phyloP scores from a whole-genome alignment of 2,797 vertebrate species.

The Spondyliosoma cantharus region DNA sequence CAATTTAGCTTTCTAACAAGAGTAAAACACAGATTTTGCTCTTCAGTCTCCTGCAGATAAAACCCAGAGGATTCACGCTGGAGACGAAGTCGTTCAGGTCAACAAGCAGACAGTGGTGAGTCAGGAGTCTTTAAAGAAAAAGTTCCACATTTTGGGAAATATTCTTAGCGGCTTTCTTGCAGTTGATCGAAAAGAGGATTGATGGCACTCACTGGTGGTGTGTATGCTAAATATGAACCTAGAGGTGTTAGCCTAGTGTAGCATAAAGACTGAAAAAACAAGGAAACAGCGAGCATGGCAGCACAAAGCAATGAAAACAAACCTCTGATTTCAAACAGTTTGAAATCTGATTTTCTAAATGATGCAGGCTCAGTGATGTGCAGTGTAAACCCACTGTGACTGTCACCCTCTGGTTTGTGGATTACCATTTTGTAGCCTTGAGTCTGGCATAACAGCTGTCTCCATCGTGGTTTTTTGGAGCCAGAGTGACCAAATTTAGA shows the following conservation, averaged over 20 bases:
- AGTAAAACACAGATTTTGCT: background rate
- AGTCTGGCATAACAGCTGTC: too few species aligned
- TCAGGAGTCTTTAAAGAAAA: background rate
- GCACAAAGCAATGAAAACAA: too few species aligned
- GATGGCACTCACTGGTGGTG: rapidly evolving
- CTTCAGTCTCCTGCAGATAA: constrained; percentile 92
- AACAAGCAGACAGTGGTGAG: constrained; percentile 97
- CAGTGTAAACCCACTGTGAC: too few species aligned
- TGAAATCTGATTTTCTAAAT: too few species aligned
- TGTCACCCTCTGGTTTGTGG: too few species aligned
- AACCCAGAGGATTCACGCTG: constrained; percentile 94
- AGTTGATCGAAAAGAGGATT: too few species aligned
- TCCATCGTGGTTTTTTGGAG: too few species aligned
- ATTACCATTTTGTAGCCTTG: too few species aligned
- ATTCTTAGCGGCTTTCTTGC: too few species aligned
- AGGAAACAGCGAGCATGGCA: background rate
- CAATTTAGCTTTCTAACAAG: background rate
- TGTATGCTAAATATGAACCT: background rate
- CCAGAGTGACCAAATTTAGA: too few species aligned
- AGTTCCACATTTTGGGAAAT: background rate
- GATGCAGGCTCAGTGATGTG: too few species aligned
- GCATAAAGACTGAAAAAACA: background rate
- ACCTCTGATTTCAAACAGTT: too few species aligned
- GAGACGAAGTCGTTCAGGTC: constrained; percentile 96
- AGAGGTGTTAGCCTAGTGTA: background rate